Conservation (phyloP, 2,113 vertebrate genomes). For the Zosterops japonicus region DNA sequence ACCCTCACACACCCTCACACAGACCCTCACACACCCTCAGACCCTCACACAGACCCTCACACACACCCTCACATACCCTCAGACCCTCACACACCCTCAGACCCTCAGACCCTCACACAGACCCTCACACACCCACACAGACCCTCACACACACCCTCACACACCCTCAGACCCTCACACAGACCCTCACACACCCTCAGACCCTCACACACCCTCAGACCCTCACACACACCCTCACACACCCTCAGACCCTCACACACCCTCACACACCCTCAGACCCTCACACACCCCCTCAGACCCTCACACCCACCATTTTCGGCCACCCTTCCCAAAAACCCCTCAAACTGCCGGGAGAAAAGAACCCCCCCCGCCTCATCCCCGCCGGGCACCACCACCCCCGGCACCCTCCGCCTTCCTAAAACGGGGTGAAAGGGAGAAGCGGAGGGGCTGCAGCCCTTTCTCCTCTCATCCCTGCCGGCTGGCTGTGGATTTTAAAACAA, state of each 20-base stretch:
- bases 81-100: background rate
- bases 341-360: background rate
- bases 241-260: background rate
- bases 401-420: background rate
- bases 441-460: background rate
- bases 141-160: background rate
- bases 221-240: no score
- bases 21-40: background rate
- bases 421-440: background rate
- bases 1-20: background rate
- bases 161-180: background rate
- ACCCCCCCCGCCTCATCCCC: background rate
- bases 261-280: background rate
- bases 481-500: constrained; percentile 12
- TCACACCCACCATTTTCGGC: background rate
- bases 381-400: background rate
- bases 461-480: background rate
- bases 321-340: background rate
- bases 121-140: no score
- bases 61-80: background rate
- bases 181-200: no score
- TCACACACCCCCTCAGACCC: background rate
- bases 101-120: no score
- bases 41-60: background rate
- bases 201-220: no score